Evolutionary conservation across 2,797 vertebrate species (phyloP).

Genomic region (Manis pentadactyla): DNA sequence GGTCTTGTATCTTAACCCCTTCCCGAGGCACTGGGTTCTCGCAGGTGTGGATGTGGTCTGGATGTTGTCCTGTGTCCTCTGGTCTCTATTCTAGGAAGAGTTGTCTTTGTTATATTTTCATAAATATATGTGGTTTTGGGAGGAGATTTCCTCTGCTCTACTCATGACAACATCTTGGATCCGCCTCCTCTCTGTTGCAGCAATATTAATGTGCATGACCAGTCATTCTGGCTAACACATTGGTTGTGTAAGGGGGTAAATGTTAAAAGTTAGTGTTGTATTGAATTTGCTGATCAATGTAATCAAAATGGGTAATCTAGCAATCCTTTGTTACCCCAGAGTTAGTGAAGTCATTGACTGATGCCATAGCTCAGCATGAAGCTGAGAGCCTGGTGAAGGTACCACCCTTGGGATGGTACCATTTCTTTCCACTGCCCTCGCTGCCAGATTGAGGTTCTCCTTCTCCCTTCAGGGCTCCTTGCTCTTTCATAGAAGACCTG

Average conservation of each 20-base stretch:
- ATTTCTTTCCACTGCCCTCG: not conserved
- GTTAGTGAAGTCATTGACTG: not conserved
- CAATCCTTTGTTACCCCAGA: not conserved
- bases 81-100: too few species aligned
- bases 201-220: not conserved
- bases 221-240: not conserved
- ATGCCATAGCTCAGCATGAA: not conserved
- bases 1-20: too few species aligned
- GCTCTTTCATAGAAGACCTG: not conserved
- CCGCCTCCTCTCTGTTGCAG: too few species aligned
- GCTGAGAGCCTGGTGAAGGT: not conserved
- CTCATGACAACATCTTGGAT: too few species aligned
- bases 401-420: not conserved
- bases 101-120: too few species aligned
- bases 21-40: too few species aligned
- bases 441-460: not conserved
- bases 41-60: too few species aligned
- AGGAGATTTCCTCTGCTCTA: too few species aligned
- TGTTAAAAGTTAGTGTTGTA: constrained; percentile 24
- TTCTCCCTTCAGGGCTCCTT: not conserved
- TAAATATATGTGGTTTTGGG: too few species aligned
- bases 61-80: too few species aligned
- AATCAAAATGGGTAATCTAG: constrained; percentile 21
- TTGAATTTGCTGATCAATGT: constrained; percentile 28
- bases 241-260: not conserved